Evolutionary conservation across 1,140 invertebrate species (phyloP).

Genomic region (Psilanteris sp.): DNA sequence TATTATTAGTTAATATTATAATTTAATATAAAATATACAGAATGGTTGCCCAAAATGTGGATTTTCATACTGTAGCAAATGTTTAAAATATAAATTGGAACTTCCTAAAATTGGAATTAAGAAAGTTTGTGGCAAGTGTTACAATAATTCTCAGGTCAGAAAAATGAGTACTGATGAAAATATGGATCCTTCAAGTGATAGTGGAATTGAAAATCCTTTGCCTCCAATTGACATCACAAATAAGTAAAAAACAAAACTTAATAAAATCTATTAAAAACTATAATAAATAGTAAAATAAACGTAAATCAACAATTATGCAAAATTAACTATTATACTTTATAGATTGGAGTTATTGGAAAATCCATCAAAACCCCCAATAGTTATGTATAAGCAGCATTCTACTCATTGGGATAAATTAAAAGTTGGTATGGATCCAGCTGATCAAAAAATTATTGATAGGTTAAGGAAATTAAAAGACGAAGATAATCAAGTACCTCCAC

Average conservation of each 20-base stretch:
- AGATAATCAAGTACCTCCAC: conserved; percentile 63
- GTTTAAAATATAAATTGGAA: conserved; percentile 75
- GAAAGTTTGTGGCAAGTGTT: conserved; percentile 75
- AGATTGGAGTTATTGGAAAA: conserved; percentile 75
- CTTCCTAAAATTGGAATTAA: conserved; percentile 66
- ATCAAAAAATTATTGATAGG: conserved; percentile 75
- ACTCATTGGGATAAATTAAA: conserved; percentile 73
- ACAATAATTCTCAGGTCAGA: conserved; percentile 62
- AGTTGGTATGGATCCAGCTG: conserved; percentile 71
- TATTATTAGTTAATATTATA: too few relatives aligned
- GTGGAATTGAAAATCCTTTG: conserved; percentile 48
- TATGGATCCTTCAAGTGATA: conserved; percentile 19
- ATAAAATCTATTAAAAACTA: too few relatives aligned
- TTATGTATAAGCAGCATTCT: conserved; percentile 70
- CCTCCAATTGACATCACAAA: conserved; percentile 68
- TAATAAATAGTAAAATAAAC: too few relatives aligned
- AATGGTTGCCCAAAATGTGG: conserved; percentile 75
- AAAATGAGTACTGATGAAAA: conserved; percentile 38
- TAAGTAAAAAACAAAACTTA: too few relatives aligned
- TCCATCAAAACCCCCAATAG: conserved; percentile 75
- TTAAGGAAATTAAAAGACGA: conserved; percentile 73
- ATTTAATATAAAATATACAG: too few relatives aligned
- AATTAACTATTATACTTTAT: too few relatives aligned
- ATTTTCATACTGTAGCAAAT: conserved; percentile 76
- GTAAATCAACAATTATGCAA: too few relatives aligned